Evolutionary conservation across 2,797 vertebrate genomes (phyloP).

Genomic region (Cirrhinus molitorella): DNA sequence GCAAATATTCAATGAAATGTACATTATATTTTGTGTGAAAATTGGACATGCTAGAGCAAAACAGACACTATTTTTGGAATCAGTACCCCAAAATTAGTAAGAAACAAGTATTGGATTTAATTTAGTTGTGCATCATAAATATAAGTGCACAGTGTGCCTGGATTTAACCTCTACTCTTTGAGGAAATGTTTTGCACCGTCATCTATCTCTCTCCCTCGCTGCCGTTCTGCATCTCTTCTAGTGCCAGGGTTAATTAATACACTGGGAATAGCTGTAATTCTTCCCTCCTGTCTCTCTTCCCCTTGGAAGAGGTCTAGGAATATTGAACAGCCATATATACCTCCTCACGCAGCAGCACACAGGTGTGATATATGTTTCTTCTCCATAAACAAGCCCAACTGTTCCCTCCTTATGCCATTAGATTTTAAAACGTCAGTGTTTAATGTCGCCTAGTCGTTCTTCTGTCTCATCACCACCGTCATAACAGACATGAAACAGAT

Average conservation of each 20-base stretch:
- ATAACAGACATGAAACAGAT: conserved; percentile 41
- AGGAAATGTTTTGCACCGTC: neutral
- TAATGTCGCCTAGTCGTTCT: conserved; percentile 28
- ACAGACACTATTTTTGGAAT: neutral
- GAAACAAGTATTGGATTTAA: neutral
- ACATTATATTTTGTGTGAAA: neutral
- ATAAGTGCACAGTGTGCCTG: neutral
- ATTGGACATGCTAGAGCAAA: neutral
- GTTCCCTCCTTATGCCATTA: conserved; percentile 28
- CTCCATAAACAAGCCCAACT: conserved; percentile 46
- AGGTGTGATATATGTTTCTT: conserved; percentile 43
- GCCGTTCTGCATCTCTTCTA: neutral
- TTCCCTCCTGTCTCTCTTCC: conserved; percentile 70
- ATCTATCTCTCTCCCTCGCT: conserved; percentile 1
- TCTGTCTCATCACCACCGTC: conserved; percentile 11
- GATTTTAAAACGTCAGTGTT: conserved; percentile 23
- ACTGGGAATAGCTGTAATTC: conserved; percentile 73
- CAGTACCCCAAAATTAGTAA: neutral
- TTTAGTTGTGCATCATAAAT: neutral
- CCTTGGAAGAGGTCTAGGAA: conserved; percentile 71
- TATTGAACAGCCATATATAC: conserved; percentile 75
- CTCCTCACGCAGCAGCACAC: conserved; percentile 1
- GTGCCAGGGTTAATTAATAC: conserved; percentile 56
- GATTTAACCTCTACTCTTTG: conserved; percentile 6
- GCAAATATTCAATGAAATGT: neutral